Base-by-base conservation (phyloP, 2,113 vertebrate species). In the Oophaga pumilio region DNA sequence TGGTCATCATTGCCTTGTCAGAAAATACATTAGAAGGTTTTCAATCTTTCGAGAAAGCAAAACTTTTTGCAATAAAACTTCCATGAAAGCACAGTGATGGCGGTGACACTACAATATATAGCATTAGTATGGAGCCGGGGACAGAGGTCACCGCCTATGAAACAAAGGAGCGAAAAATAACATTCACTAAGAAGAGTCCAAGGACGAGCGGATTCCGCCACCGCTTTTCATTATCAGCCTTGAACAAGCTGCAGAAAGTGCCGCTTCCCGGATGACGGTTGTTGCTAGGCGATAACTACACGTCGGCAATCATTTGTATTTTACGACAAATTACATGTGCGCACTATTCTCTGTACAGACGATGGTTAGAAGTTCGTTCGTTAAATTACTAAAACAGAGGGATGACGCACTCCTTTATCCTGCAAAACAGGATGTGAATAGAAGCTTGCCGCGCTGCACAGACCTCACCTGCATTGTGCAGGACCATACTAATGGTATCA, bases 271-370 rank as follows among this genome's bases (percentile, higher is more conserved):
- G 50, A 53, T 7, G 57, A 64, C n/a, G 57, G 57, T 6, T 69
- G 85, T 87, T 87, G 53, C 85, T 24, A 59, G 81, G 85, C 6
- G 24, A 87, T 78, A 11, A 56, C 56, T 12, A 13, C 10, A 2
- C 24, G n/a, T 69, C 56, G 60, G n/a, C 62, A 50, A 85, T 76
- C 20, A 66, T 6, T 22, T 64, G 0, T 50, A 26, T 53, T 50
- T 76, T 28, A 7, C 8, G n/a, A 60, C 12, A 85, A 85, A 85
- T 76, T 49, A 12, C 56, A 43, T 26, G 26, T 76, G n/a, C 73
- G n/a, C 57, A 43, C 8, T 56, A 56, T 62, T 85, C 20, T 84
- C 4, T 59, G 15, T 59, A 73, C 33, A 74, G 12, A 85, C 28
- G 18, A 12, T 2, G 20, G 17, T 43, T 49, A 33, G 14, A 18